Conservation (phyloP, 2,797 vertebrate species). For the Lithobates pipiens region DNA sequence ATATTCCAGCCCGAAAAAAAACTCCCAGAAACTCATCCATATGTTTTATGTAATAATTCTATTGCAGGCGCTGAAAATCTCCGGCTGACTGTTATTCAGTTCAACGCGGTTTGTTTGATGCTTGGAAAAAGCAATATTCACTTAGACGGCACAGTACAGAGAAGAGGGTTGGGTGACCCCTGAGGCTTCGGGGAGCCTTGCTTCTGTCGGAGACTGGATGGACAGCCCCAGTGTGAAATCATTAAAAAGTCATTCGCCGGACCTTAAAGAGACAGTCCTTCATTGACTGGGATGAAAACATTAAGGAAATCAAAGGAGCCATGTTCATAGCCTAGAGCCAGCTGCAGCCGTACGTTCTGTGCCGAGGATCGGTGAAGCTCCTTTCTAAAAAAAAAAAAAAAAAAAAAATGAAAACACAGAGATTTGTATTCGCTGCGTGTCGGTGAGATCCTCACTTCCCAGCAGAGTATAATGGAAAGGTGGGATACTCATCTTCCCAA, state of each 20-base stretch:
- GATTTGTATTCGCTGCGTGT: constrained; percentile 35
- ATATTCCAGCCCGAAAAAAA: too few relatives aligned
- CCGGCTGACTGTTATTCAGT: not conserved
- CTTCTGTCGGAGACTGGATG: constrained; percentile 4
- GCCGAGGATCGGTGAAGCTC: constrained; percentile 8
- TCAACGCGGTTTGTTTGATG: not conserved
- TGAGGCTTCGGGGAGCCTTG: not conserved
- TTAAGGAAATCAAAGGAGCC: constrained; percentile 52
- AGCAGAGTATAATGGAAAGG: constrained; percentile 33
- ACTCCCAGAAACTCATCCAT: too few relatives aligned
- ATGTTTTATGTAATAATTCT: not conserved
- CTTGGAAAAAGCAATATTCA: constrained; percentile 4
- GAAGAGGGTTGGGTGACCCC: constrained; percentile 27
- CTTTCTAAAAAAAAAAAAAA: constrained; percentile 1
- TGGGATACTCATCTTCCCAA: not conserved
- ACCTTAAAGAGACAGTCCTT: constrained; percentile 44
- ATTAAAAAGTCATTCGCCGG: constrained; percentile 2
- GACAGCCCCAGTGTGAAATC: constrained; percentile 8
- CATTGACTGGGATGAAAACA: constrained; percentile 54
- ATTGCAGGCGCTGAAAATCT: not conserved
- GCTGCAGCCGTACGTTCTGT: not conserved
- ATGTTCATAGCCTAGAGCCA: constrained; percentile 42
- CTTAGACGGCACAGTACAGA: not conserved
- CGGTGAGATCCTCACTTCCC: constrained; percentile 25
- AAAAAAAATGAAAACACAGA: not conserved